Base-by-base conservation (phyloP, 2,797 vertebrate genomes). In the Characodon lateralis region DNA sequence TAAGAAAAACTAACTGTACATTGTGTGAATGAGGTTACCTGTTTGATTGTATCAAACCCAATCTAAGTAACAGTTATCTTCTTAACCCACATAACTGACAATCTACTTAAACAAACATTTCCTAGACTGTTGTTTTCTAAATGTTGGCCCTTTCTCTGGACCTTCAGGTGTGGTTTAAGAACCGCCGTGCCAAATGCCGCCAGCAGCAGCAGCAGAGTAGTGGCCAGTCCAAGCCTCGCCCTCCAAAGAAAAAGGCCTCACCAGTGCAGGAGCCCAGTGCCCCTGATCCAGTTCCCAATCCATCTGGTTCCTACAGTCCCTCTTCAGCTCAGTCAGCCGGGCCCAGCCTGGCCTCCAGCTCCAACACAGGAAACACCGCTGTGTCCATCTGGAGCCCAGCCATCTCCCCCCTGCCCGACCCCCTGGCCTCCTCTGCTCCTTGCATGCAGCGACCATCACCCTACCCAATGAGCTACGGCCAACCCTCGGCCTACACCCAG, bases 361-460 rank as follows among this genome's bases (percentile, higher is more conserved):
- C 91, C 81, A 77, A 93, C 0, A 88, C 90, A 0, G 95, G 96
- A 14, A 94, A 94, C 79, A 94, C 96, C 0, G 95, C 95, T 0
- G 95, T 97, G 81, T 98, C 97, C 80, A 97, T 98, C 43, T 98
- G 97, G 97, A 97, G 96, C 91, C 97, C 97, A 0, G 96, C 96
- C 1, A 95, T 97, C 87, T 97, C 97, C 0, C 97, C 97, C 0
- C 89, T 97, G 77, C 95, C 96, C 0, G 97, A 97, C 80, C 96
- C 96, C 0, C 91, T 97, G 85, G 92, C 95, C 76, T 94, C 95
- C 10, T 95, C 95, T 0, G 92, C 94, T 0, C 94, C 96, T 5
- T 96, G 96, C 80, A 95, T 96, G 94, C 96, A 97, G 83, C 93
- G 96, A 0, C 95, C 97, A 0, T 92, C 96, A 0, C 94, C 96